Conservation (phyloP, 2,888 invertebrate species). For the Noctua janthe region DNA sequence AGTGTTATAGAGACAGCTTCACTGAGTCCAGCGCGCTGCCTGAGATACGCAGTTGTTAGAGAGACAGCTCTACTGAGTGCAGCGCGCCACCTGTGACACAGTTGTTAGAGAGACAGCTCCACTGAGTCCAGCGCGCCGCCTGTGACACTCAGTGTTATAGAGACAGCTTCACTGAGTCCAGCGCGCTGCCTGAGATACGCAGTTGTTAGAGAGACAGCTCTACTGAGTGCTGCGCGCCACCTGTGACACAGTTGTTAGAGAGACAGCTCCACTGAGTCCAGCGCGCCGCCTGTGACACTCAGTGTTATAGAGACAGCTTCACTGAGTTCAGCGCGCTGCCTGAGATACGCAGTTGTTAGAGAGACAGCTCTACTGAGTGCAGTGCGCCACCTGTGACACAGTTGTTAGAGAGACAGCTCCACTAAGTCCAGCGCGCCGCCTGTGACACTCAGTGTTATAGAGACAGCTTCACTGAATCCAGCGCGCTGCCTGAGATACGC, state of each 20-base stretch:
- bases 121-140: background rate
- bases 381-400: background rate
- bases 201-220: background rate
- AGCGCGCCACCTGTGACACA: background rate
- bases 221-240: background rate
- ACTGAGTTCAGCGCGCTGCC: background rate
- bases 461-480: background rate
- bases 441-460: background rate
- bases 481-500: background rate
- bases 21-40: too few relatives aligned
- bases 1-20: background rate
- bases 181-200: background rate
- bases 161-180: background rate
- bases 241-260: conserved; percentile 2
- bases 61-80: background rate
- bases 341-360: background rate
- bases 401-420: background rate
- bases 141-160: background rate
- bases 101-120: background rate
- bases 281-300: background rate
- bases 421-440: background rate
- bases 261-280: too few relatives aligned
- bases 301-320: background rate
- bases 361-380: background rate
- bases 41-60: background rate